Evolutionary conservation across 2,888 invertebrate genomes (phyloP).

Genomic region (Drosophila borborema): DNA sequence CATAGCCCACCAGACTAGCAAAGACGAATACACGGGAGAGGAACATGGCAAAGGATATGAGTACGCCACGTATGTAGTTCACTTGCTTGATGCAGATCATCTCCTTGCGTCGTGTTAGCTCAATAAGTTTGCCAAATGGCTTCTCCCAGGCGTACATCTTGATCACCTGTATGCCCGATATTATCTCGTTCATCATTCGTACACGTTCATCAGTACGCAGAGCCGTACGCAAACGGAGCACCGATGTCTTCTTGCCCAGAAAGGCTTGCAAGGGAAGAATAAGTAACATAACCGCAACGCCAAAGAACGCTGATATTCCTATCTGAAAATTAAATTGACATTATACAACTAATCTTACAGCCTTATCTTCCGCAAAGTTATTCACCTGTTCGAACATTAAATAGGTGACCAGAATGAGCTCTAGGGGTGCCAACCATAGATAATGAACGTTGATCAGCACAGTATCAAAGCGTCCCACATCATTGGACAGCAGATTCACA

Average conservation of each 20-base stretch:
- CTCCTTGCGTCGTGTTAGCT: conserved; percentile 87
- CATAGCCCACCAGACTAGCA: conserved; percentile 92
- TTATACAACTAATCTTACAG: not conserved
- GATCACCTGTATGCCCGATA: conserved; percentile 95
- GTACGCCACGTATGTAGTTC: conserved; percentile 91
- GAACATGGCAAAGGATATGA: conserved; percentile 94
- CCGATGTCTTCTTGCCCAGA: conserved; percentile 91
- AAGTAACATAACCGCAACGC: conserved; percentile 87
- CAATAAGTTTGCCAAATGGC: conserved; percentile 92
- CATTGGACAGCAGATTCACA: conserved; percentile 97
- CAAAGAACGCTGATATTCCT: conserved; percentile 86
- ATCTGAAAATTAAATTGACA: conserved; percentile 81
- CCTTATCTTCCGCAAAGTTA: not conserved
- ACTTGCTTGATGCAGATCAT: conserved; percentile 89
- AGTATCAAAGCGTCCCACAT: conserved; percentile 89
- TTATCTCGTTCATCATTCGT: conserved; percentile 95
- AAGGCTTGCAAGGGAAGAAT: conserved; percentile 91
- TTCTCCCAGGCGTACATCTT: conserved; percentile 99
- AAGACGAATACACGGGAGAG: conserved; percentile 94
- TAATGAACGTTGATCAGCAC: conserved; percentile 95
- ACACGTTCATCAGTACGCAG: conserved; percentile 95
- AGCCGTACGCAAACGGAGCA: conserved; percentile 91
- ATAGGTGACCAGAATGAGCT: conserved; percentile 91
- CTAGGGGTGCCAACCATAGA: conserved; percentile 95
- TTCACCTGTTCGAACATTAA: conserved; percentile 89